Percentiles rank a stretch among this genome's conserved stretches.
Evolutionary conservation across 1,140 invertebrate species (phyloP).

Genomic region (Achroia grisella): DNA sequence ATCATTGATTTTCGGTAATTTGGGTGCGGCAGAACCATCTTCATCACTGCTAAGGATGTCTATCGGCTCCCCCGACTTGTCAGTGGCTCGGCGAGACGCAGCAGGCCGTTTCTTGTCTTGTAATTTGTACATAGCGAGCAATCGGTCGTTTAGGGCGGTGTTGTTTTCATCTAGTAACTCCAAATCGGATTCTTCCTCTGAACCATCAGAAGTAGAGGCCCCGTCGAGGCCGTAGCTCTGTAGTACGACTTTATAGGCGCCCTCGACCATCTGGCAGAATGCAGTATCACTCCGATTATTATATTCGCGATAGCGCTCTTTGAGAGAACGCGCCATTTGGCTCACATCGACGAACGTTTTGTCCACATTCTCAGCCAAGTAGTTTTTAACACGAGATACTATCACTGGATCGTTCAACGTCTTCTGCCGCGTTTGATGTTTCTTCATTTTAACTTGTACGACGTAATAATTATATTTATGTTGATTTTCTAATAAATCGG

Average conservation of each 20-base stretch:
- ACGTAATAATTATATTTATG: conserved; percentile 1
- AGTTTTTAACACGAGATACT: conserved; percentile 74
- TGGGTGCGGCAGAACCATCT: conserved; percentile 63
- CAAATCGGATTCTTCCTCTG: conserved; percentile 74
- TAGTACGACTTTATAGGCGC: conserved; percentile 74
- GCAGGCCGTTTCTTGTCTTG: conserved; percentile 59
- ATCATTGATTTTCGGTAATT: conserved; percentile 66
- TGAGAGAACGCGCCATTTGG: conserved; percentile 82
- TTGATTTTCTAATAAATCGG: no score
- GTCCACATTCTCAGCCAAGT: conserved; percentile 81
- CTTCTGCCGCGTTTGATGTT: conserved; percentile 59
- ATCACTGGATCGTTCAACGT: conserved; percentile 61
- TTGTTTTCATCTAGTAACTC: conserved; percentile 72
- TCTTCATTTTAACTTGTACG: conserved; percentile 69
- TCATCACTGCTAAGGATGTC: conserved; percentile 76
- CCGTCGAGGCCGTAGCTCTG: conserved; percentile 75
- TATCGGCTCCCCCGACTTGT: conserved; percentile 72
- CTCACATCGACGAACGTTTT: conserved; percentile 82
- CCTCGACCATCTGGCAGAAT: conserved; percentile 79
- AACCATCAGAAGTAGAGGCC: conserved; percentile 72
- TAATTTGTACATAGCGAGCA: conserved; percentile 69
- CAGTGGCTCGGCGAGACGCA: conserved; percentile 35
- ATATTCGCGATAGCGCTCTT: conserved; percentile 82
- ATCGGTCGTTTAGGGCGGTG: conserved; percentile 61
- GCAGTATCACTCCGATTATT: conserved; percentile 78